Evolutionary conservation across 1,140 invertebrate genomes (phyloP).

Genomic region (Bathynomus jamesi): DNA sequence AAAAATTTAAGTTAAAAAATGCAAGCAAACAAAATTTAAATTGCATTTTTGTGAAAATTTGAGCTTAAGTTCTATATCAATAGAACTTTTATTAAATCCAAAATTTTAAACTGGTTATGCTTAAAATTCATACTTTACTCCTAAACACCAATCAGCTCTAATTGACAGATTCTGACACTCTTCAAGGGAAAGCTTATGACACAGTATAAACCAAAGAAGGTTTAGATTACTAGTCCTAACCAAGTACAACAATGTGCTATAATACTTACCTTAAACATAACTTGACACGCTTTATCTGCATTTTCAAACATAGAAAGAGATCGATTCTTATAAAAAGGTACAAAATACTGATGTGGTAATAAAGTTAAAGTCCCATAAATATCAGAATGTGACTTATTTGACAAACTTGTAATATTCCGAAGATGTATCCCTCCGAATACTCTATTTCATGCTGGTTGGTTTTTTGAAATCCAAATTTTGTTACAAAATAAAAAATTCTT

Average conservation of each 20-base stretch:
- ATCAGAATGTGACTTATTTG: not conserved
- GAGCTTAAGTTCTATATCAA: too few relatives aligned
- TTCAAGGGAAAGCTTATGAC: not conserved
- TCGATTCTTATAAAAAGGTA: constrained; percentile 4
- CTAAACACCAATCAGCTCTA: not conserved
- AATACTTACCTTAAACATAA: constrained; percentile 12
- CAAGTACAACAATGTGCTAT: not conserved
- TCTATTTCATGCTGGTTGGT: constrained; percentile 12
- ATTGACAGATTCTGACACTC: not conserved
- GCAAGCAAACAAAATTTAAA: too few relatives aligned
- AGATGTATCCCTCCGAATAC: constrained; percentile 12
- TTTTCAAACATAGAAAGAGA: not conserved
- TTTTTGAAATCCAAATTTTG: constrained; percentile 21
- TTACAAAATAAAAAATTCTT: constrained; percentile 10
- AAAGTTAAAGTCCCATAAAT: not conserved
- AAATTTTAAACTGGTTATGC: not conserved
- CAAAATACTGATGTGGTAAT: constrained; percentile 12
- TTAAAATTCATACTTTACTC: not conserved
- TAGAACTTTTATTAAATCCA: too few relatives aligned
- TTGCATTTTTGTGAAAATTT: too few relatives aligned
- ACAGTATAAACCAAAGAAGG: not conserved
- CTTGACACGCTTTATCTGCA: constrained; percentile 10
- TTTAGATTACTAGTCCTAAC: not conserved
- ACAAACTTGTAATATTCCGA: constrained; percentile 14
- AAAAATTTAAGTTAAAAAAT: too few relatives aligned